phyloP scores from a whole-genome alignment of 2,113 vertebrate genomes.

The Ivindomyrus marchei region DNA sequence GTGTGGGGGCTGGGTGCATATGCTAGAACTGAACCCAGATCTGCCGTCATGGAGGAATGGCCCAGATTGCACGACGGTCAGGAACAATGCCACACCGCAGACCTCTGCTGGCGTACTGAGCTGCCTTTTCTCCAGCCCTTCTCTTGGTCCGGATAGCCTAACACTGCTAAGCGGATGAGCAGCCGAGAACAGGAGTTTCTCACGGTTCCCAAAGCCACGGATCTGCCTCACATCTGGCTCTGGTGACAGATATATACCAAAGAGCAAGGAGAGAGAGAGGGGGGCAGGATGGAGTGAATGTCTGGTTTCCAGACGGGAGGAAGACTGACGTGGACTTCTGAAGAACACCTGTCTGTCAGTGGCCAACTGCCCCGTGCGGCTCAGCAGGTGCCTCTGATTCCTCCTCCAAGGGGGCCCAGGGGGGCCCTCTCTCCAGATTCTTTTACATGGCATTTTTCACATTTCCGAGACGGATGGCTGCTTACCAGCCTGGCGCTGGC shows the following conservation, averaged over 20 bases:
- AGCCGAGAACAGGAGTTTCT: background rate
- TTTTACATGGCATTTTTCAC: constrained; percentile 59
- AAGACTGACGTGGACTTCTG: constrained; percentile 40
- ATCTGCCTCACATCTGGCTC: constrained; percentile 53
- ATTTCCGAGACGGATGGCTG: constrained; percentile 49
- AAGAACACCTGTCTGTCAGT: constrained; percentile 60
- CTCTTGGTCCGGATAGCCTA: background rate
- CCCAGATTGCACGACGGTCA: background rate
- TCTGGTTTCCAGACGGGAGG: constrained; percentile 35
- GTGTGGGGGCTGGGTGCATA: background rate
- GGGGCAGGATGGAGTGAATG: background rate
- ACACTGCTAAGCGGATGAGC: constrained; percentile 5
- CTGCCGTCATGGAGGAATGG: background rate
- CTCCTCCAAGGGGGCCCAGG: constrained; percentile 26
- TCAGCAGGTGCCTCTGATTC: constrained; percentile 47
- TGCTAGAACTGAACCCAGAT: background rate
- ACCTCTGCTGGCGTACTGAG: constrained; percentile 39
- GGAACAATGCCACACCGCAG: constrained; percentile 10
- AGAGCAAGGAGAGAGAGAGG: constrained; percentile 23
- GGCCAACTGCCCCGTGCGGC: constrained; percentile 44
- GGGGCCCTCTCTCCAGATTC: constrained; percentile 44
- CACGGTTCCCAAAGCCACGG: constrained; percentile 28
- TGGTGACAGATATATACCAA: constrained; percentile 25
- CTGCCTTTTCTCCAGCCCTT: constrained; percentile 17
- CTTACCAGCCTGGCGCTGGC: constrained; percentile 59